Evolutionary conservation across 2,113 vertebrate genomes (phyloP), one percentile per base, ranked within the genome.

Genomic region (Etheostoma cragini): DNA sequence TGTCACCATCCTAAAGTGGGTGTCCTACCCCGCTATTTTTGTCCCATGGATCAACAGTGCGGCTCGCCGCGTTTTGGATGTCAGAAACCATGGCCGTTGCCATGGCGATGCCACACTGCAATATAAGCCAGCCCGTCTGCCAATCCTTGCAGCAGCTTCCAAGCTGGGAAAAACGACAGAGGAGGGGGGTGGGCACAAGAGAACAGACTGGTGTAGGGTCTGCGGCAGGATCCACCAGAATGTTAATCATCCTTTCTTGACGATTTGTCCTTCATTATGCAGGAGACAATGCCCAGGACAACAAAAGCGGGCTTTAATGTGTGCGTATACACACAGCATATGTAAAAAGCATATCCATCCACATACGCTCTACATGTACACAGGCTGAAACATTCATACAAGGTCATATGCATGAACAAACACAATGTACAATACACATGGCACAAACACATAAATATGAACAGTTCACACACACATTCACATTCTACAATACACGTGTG

Each of bases 81-180:
- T 96, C 95, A 93, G 92, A 92, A 94, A 94, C 93, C 93, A 89
- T 92, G 92, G 86, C 91, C 88, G 94, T 96, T 95, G 88, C 94
- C 91, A 95, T 95, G 92, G 93, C 63, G 88, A 96, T 91, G 88
- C 87, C 89, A 95, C 93, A 94, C 93, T 95, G 94, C 93, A 95
- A 96, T 94, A 94, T 92, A 94, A 88, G 90, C 86, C 81, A 13
- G 82, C 65, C 74, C 10, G 78, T 79, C 86, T 46, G 86, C 78
- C 56, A 54, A 84, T 80, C 82, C 88, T 92, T 88, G 89, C 91
- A 88, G 91, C 90, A 91, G 94, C 92, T 81, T 86, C 82, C 78
- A 83, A 83, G 84, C 81, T 24, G 62, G 76, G 79, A 57, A 83
- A 82, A 75, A 82, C 22, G 71, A 80, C 49, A 67, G 79, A 58